Conservation (phyloP, 35 echinoderm and acorn worm genomes). For the Acanthaster planci region DNA sequence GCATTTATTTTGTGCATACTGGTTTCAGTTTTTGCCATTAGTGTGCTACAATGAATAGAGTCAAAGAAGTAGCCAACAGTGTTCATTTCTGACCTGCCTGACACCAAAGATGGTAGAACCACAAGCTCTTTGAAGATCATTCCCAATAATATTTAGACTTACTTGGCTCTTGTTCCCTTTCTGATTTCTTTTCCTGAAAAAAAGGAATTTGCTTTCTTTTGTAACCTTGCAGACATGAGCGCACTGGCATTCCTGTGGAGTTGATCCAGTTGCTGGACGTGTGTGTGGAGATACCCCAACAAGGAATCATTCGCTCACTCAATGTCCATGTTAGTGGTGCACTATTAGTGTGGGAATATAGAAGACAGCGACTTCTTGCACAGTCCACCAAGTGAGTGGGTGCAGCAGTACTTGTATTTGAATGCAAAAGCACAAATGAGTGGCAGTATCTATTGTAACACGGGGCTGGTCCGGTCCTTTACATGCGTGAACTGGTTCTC, state of each 20-base stretch:
- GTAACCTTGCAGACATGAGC: constrained; percentile 69
- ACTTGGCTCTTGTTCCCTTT: neutral
- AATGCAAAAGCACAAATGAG: too few relatives aligned
- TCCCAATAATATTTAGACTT: neutral
- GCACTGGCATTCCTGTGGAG: constrained; percentile 84
- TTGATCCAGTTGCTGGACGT: constrained; percentile 85
- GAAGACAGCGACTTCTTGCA: constrained; percentile 62
- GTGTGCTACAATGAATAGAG: too few relatives aligned
- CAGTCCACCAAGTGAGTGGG: neutral
- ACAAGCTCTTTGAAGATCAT: neutral
- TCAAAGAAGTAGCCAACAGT: too few relatives aligned
- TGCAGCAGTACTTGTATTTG: too few relatives aligned
- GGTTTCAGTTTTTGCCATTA: too few relatives aligned
- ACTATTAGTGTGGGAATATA: constrained; percentile 92
- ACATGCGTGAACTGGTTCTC: too few relatives aligned
- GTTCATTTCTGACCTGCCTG: too few relatives aligned
- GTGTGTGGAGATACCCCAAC: constrained; percentile 94
- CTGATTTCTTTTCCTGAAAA: neutral
- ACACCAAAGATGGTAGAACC: too few relatives aligned
- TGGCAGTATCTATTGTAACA: too few relatives aligned
- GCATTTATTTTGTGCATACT: too few relatives aligned
- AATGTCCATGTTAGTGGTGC: constrained; percentile 96
- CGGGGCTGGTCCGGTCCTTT: too few relatives aligned
- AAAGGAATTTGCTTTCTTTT: neutral
- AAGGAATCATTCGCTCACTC: constrained; percentile 79